Evolutionary conservation across 1,140 invertebrate species (phyloP).

Genomic region (Pachyrhynchus sulphureomaculatus): DNA sequence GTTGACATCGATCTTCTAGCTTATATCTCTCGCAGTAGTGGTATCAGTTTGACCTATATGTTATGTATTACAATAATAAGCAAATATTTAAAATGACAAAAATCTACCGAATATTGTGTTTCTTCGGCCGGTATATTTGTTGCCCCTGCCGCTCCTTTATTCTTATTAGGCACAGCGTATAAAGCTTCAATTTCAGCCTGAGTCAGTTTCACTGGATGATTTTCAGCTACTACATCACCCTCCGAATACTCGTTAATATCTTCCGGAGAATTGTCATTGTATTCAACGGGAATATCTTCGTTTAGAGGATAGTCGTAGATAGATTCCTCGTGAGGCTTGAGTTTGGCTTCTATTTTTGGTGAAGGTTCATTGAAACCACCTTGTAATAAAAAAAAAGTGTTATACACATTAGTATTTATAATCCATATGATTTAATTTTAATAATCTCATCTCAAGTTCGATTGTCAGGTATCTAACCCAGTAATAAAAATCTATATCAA

Average conservation of each 20-base stretch:
- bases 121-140: neutral
- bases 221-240: constrained; percentile 17
- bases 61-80: too few relatives aligned
- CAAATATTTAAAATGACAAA: too few relatives aligned
- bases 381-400: neutral
- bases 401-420: neutral
- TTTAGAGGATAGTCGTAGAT: constrained; percentile 42
- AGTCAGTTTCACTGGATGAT: constrained; percentile 31
- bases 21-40: too few relatives aligned
- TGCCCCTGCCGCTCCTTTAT: constrained; percentile 13
- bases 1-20: too few relatives aligned
- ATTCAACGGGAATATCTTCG: constrained; percentile 37
- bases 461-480: too few relatives aligned
- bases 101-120: constrained; percentile 16
- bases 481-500: too few relatives aligned
- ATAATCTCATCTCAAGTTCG: too few relatives aligned
- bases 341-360: constrained; percentile 63
- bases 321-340: constrained; percentile 53
- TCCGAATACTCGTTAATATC: constrained; percentile 33
- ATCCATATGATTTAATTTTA: too few relatives aligned
- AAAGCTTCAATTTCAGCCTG: constrained; percentile 42
- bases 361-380: constrained; percentile 64
- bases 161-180: constrained; percentile 44
- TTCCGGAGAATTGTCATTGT: constrained; percentile 34
- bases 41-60: too few relatives aligned